Conservation (phyloP, 2,888 invertebrate genomes). For the Unio delphinus region DNA sequence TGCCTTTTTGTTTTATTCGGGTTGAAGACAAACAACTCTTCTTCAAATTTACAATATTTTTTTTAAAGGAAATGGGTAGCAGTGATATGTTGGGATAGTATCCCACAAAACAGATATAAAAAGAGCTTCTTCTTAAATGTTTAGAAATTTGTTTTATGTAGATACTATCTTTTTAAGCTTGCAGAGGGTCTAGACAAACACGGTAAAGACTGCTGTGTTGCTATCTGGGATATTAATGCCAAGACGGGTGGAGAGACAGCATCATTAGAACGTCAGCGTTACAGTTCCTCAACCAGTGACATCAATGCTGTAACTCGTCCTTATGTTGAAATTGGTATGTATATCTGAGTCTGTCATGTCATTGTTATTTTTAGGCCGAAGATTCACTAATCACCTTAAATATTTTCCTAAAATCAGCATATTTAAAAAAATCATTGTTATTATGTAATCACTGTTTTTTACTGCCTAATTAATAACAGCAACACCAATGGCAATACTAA, state of each 20-base stretch:
- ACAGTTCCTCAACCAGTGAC: constrained; percentile 44
- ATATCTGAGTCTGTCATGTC: neutral
- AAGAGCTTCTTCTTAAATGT: neutral
- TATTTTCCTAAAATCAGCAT: too few species aligned
- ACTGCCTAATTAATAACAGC: neutral
- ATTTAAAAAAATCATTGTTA: neutral
- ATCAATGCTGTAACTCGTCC: constrained; percentile 46
- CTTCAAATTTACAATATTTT: too few species aligned
- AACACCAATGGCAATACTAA: neutral
- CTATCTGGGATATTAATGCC: constrained; percentile 87
- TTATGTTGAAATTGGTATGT: constrained; percentile 51
- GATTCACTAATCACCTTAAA: too few species aligned
- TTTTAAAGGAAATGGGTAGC: neutral
- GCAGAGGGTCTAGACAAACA: constrained; percentile 92
- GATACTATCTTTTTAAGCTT: constrained; percentile 71
- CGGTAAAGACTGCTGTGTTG: constrained; percentile 88
- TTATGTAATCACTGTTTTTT: neutral
- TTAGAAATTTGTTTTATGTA: neutral
- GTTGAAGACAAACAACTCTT: too few species aligned
- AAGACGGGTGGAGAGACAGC: constrained; percentile 34
- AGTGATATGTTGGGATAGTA: too few species aligned
- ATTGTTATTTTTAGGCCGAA: too few species aligned
- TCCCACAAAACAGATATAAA: neutral
- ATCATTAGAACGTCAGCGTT: constrained; percentile 42
- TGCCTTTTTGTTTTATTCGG: too few species aligned